Conservation (phyloP, 2,113 vertebrate species). For the Ia io region DNA sequence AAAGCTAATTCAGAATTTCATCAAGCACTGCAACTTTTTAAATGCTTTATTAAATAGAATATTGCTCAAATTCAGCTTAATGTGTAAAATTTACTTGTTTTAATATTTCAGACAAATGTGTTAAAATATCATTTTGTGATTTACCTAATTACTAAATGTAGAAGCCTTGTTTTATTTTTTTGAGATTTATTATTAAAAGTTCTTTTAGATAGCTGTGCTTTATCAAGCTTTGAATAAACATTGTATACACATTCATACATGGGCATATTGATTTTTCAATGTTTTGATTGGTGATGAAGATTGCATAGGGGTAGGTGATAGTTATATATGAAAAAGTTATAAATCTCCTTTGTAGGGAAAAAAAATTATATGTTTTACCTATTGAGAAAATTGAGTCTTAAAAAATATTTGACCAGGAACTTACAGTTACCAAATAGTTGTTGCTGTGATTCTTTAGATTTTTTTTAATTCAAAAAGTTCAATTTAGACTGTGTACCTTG, state of each 20-base stretch:
- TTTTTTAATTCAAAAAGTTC: neutral
- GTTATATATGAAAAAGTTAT: neutral
- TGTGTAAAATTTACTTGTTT: neutral
- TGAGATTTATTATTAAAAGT: neutral
- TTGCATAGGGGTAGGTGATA: neutral
- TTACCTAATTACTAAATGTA: neutral
- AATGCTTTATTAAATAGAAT: neutral
- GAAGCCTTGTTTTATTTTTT: neutral
- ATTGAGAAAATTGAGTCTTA: neutral
- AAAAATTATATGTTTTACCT: neutral
- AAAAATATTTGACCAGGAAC: neutral
- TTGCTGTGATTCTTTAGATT: neutral
- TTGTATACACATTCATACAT: neutral
- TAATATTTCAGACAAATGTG: neutral
- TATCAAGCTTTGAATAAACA: neutral
- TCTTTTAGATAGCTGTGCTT: neutral
- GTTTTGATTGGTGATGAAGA: neutral
- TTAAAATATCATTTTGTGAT: neutral
- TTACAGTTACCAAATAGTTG: neutral
- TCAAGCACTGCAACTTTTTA: neutral
- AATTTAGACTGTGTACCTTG: neutral
- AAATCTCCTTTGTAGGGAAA: neutral
- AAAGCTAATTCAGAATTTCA: constrained; percentile 9
- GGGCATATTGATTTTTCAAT: neutral
- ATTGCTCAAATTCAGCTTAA: constrained; percentile 15